These are phyloP conservation scores for Trachemys scripta DNA, from an alignment of 2,113 vertebrate genomes.

Conservation along the genomic window DNA sequence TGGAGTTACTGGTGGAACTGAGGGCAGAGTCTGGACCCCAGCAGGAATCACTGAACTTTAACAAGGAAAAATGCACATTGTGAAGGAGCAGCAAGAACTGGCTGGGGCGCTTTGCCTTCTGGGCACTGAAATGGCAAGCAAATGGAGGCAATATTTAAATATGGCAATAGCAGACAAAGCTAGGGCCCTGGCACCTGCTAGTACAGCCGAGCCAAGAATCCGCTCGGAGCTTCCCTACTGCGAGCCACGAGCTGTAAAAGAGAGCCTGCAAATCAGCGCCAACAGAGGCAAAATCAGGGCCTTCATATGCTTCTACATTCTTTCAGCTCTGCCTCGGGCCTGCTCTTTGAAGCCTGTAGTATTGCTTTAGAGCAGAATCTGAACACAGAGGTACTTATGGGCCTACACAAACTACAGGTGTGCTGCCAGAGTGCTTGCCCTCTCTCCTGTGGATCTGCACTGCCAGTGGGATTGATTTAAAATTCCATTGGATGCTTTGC, in stretches of 20 bases:
- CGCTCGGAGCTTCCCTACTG: fast-evolving
- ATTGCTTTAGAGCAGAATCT: background rate
- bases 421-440: background rate
- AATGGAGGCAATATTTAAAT: background rate
- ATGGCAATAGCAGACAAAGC: background rate
- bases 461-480: background rate
- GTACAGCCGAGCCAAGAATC: background rate
- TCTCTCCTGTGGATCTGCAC: background rate
- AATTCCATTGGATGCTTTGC: background rate
- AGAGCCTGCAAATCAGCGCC: fast-evolving
- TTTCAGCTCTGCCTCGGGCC: background rate
- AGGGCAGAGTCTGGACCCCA: no score
- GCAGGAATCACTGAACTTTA: no score
- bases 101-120: no score
- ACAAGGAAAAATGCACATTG: no score
- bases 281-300: no score
- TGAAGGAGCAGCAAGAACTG: no score
- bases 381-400: background rate
- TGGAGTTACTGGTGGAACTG: no score
- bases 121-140: no score
- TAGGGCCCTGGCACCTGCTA: background rate
- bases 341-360: background rate
- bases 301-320: no score
- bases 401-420: background rate
- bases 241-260: background rate